These are phyloP conservation scores for Zeuzera pyrina DNA, from an alignment of 2,888 invertebrate species.

Conservation along the genomic window DNA sequence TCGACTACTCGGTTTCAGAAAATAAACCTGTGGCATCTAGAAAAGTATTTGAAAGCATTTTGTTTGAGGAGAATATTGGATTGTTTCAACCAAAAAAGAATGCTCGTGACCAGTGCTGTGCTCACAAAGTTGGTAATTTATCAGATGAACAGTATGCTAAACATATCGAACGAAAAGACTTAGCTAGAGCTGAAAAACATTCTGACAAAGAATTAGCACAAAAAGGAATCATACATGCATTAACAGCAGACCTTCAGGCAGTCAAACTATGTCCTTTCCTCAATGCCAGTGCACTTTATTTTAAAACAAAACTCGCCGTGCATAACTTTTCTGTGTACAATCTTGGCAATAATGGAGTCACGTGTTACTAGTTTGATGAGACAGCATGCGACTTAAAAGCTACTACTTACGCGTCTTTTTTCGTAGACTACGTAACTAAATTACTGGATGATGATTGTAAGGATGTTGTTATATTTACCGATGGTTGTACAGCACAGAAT, in stretches of 20 bases:
- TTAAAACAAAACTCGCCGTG: constrained; percentile 25
- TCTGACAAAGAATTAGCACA: constrained; percentile 18
- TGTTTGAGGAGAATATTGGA: constrained; percentile 19
- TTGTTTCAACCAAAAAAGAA: constrained; percentile 21
- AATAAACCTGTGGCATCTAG: constrained; percentile 16
- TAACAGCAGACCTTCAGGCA: constrained; percentile 18
- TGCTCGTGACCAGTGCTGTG: constrained; percentile 17
- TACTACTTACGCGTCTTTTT: constrained; percentile 21
- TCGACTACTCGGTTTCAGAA: constrained; percentile 13
- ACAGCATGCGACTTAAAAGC: constrained; percentile 20
- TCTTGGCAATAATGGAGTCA: constrained; percentile 15
- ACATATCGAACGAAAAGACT: constrained; percentile 13
- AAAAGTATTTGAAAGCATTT: constrained; percentile 18
- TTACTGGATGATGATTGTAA: constrained; percentile 14
- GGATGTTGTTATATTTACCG: constrained; percentile 13
- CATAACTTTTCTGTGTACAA: constrained; percentile 26
- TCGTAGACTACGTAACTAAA: constrained; percentile 18
- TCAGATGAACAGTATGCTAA: constrained; percentile 12
- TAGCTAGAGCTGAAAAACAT: constrained; percentile 18
- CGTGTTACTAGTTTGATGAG: too few relatives aligned
- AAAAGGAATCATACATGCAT: constrained; percentile 14
- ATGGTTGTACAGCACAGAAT: constrained; percentile 26
- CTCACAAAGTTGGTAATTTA: too few relatives aligned
- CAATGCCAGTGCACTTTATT: constrained; percentile 25
- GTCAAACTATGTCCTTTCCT: constrained; percentile 14